These are phyloP conservation scores for Hexactinellida sp. DNA, from an alignment of 37 sponge, comb jelly and placozoan species.

Conservation along the genomic window DNA sequence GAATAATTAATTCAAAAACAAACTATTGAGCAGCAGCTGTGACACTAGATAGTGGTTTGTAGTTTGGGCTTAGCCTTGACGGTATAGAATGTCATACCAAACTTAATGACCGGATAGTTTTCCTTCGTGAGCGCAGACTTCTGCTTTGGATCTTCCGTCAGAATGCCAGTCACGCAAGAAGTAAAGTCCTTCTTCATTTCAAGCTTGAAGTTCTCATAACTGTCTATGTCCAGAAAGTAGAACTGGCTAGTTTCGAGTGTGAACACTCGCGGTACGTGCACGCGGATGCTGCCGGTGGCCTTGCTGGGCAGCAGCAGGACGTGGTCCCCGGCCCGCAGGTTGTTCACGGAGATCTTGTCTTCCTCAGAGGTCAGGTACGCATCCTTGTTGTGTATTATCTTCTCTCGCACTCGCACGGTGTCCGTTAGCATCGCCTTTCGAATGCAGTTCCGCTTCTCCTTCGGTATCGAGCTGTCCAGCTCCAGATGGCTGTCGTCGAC, in stretches of 20 bases:
- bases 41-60: not conserved
- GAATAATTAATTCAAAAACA: not conserved
- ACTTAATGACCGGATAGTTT: not conserved
- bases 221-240: not conserved
- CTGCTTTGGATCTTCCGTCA: not conserved
- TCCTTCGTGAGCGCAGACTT: not conserved
- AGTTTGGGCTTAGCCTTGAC: constrained; percentile 11
- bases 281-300: not conserved
- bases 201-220: not conserved
- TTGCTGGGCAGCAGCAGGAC: not conserved
- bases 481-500: not conserved
- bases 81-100: not conserved
- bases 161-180: not conserved
- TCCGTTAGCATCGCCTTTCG: not conserved
- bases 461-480: not conserved
- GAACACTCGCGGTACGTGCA: not conserved
- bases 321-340: not conserved
- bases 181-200: constrained; percentile 12
- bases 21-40: not conserved
- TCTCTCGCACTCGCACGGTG: not conserved
- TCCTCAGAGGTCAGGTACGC: not conserved
- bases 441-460: not conserved
- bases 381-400: not conserved
- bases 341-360: not conserved
- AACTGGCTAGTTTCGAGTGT: not conserved